phyloP scores from a whole-genome alignment of 2,113 vertebrate species.

The Mugil cephalus region DNA sequence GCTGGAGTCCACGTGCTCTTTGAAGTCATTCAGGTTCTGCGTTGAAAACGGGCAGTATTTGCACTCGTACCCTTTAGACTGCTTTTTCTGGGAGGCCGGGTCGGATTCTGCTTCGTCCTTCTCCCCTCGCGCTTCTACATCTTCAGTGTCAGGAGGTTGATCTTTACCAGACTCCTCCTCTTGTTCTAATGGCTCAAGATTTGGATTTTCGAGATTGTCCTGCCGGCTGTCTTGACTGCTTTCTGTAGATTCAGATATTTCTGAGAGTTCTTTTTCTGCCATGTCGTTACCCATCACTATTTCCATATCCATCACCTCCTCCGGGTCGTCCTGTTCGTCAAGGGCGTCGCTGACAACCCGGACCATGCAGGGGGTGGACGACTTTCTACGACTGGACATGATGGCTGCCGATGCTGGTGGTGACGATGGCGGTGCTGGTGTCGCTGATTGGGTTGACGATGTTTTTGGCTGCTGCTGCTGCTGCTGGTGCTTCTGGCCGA shows the following conservation, averaged over 20 bases:
- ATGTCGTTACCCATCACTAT: constrained; percentile 45
- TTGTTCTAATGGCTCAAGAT: constrained; percentile 47
- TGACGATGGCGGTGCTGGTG: constrained; percentile 60
- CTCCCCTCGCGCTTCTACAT: constrained; percentile 31
- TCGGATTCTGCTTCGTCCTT: constrained; percentile 73
- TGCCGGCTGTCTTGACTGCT: constrained; percentile 35
- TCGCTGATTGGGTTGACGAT: constrained; percentile 55
- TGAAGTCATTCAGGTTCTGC: constrained; percentile 91
- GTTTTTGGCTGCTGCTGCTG: constrained; percentile 61
- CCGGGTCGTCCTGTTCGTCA: constrained; percentile 75
- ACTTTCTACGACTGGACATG: constrained; percentile 96
- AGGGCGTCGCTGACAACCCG: constrained; percentile 81
- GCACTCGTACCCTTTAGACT: constrained; percentile 91
- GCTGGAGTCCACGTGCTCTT: constrained; percentile 91
- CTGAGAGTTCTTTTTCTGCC: constrained; percentile 38
- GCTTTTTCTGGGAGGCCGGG: constrained; percentile 80
- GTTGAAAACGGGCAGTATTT: constrained; percentile 95
- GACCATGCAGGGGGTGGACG: constrained; percentile 93
- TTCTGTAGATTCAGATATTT: constrained; percentile 36
- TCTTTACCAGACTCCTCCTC: constrained; percentile 25
- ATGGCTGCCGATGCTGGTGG: constrained; percentile 48
- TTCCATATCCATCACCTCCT: constrained; percentile 62
- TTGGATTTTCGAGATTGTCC: constrained; percentile 24
- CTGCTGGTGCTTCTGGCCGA: constrained; percentile 49
- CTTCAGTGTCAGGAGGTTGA: constrained; percentile 27